phyloP scores from a whole-genome alignment of 37 sponge, comb jelly and placozoan genomes.

The Beroe ovata region DNA sequence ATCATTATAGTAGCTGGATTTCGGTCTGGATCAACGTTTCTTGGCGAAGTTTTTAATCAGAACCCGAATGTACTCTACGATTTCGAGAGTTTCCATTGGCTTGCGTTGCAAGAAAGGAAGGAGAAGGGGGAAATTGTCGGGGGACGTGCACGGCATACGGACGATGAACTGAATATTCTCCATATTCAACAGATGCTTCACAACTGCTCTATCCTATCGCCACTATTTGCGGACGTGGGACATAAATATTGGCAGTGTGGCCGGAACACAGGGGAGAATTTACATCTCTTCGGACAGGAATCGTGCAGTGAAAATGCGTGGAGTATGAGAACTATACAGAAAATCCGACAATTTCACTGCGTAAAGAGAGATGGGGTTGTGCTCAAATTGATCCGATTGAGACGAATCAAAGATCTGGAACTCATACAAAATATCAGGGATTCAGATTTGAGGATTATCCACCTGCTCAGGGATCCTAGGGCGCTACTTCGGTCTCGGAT shows the following conservation, averaged over 20 bases:
- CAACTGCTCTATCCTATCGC: slow-evolving; percentile 16
- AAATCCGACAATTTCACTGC: slow-evolving; percentile 19
- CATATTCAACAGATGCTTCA: not conserved
- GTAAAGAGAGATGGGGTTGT: not conserved
- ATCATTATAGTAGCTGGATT: slow-evolving; percentile 10
- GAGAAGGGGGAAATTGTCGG: not conserved
- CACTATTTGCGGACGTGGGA: not conserved
- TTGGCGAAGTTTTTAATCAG: slow-evolving; percentile 51
- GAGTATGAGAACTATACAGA: not conserved
- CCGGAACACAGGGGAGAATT: not conserved
- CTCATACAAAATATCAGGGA: slow-evolving; percentile 6
- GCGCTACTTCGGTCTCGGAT: slow-evolving; percentile 2
- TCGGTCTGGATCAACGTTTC: slow-evolving; percentile 48
- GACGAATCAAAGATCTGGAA: slow-evolving; percentile 27
- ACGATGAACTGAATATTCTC: slow-evolving; percentile 33
- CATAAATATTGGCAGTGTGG: slow-evolving; percentile 40
- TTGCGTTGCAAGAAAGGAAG: not conserved
- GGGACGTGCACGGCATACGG: not conserved
- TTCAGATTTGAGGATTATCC: slow-evolving; percentile 10
- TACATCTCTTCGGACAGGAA: slow-evolving; percentile 13
- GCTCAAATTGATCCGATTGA: slow-evolving; percentile 8
- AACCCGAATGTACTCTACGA: slow-evolving; percentile 51
- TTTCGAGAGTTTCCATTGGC: slow-evolving; percentile 9
- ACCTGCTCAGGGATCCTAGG: slow-evolving; percentile 32
- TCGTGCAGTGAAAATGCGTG: not conserved